Conservation (phyloP, 2,797 vertebrate species). For the Coluber constrictor region DNA sequence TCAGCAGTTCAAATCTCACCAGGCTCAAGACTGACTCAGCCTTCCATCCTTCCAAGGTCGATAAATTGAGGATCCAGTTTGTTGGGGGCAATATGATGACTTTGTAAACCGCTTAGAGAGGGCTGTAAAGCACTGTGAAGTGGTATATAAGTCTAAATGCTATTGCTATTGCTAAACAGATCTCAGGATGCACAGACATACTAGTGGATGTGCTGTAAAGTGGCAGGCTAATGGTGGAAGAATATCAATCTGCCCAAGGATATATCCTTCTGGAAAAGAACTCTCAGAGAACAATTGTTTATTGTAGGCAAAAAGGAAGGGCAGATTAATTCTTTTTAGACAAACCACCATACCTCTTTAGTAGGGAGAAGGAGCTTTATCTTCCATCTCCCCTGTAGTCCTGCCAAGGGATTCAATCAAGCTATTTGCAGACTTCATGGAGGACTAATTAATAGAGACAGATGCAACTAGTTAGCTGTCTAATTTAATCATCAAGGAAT, state of each 20-base stretch:
- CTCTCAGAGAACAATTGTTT: not conserved
- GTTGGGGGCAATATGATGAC: no score
- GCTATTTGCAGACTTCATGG: not conserved
- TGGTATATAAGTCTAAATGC: no score
- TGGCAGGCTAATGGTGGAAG: no score
- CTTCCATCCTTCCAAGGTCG: no score
- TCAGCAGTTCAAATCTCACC: no score
- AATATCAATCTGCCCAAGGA: not conserved
- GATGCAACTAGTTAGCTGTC: slow-evolving; percentile 25
- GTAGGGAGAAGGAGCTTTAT: not conserved
- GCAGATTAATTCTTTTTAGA: not conserved
- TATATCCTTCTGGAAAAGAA: not conserved
- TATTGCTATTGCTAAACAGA: not conserved
- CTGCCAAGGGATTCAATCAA: not conserved
- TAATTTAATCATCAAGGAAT: slow-evolving; percentile 22
- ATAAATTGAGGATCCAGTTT: no score
- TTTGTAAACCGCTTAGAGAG: no score
- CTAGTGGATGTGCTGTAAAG: not conserved
- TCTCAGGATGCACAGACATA: no score
- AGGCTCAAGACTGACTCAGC: no score
- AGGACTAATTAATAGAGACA: slow-evolving; percentile 19
- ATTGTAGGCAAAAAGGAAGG: not conserved
- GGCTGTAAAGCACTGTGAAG: no score
- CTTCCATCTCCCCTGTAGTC: not conserved
- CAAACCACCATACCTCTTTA: not conserved